Conservation (phyloP, 1,140 invertebrate genomes). For the Rhizoglyphus robini region DNA sequence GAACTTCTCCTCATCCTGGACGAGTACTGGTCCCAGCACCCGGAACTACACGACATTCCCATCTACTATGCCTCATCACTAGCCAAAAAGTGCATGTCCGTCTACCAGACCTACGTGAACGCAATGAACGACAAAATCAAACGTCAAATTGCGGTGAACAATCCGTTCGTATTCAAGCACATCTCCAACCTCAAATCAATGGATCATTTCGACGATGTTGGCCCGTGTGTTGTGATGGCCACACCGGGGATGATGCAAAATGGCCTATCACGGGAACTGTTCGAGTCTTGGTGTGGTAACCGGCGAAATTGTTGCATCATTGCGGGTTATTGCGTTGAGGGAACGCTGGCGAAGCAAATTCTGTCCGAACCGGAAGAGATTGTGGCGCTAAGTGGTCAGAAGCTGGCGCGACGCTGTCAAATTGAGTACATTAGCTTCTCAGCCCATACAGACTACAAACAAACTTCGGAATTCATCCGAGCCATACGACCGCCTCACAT, state of each 20-base stretch:
- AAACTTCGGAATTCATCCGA: slow-evolving; percentile 93
- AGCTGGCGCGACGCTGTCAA: slow-evolving; percentile 87
- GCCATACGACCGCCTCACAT: slow-evolving; percentile 87
- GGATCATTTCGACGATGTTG: slow-evolving; percentile 98
- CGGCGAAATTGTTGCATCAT: slow-evolving; percentile 96
- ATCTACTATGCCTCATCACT: slow-evolving; percentile 98
- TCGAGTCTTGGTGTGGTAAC: slow-evolving; percentile 97
- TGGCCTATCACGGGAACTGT: slow-evolving; percentile 88
- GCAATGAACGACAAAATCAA: slow-evolving; percentile 98
- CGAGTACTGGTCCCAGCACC: slow-evolving; percentile 96
- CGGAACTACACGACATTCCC: slow-evolving; percentile 94
- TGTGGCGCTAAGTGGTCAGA: slow-evolving; percentile 83
- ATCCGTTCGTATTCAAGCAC: slow-evolving; percentile 98
- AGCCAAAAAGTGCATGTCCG: slow-evolving; percentile 99
- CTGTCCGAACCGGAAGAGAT: slow-evolving; percentile 97
- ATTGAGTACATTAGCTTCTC: slow-evolving; percentile 99
- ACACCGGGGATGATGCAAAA: slow-evolving; percentile 99
- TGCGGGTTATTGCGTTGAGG: slow-evolving; percentile 97
- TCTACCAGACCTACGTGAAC: slow-evolving; percentile 98
- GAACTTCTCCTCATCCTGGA: slow-evolving; percentile 90
- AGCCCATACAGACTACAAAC: slow-evolving; percentile 96
- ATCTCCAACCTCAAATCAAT: slow-evolving; percentile 98
- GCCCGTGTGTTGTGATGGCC: slow-evolving; percentile 97
- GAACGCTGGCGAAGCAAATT: slow-evolving; percentile 91
- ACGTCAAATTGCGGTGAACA: slow-evolving; percentile 90